Evolutionary conservation across 2,113 vertebrate genomes (phyloP).

Genomic region (Chloropsis hardwickii): DNA sequence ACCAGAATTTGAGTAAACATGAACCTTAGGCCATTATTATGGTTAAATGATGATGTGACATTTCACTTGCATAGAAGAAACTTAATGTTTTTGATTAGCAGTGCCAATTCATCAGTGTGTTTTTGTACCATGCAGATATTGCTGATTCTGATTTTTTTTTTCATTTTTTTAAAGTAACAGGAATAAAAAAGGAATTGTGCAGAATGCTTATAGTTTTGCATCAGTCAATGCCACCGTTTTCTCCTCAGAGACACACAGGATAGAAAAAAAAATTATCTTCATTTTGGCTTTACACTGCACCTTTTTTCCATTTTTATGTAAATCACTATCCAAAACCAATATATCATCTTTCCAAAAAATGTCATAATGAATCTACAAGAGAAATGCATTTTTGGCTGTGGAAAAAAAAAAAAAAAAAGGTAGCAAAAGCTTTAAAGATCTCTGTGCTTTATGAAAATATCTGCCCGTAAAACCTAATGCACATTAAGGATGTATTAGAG

Average conservation of each 20-base stretch:
- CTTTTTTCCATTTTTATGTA: conserved; percentile 30
- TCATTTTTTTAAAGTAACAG: not conserved
- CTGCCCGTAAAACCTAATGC: conserved; percentile 19
- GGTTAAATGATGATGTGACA: not conserved
- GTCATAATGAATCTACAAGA: not conserved
- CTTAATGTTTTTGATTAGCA: not conserved
- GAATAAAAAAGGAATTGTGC: not conserved
- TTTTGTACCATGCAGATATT: not conserved
- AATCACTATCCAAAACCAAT: conserved; percentile 20
- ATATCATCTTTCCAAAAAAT: not conserved
- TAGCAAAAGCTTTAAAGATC: not conserved
- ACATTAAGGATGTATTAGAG: not conserved
- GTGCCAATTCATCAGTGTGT: not conserved
- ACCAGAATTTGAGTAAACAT: not conserved
- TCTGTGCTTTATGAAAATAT: not conserved
- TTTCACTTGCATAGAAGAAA: not conserved
- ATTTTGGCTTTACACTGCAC: conserved; percentile 22
- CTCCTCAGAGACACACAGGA: conserved; percentile 25
- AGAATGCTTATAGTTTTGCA: conserved; percentile 8
- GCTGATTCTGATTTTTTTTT: not conserved
- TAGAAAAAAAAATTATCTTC: not conserved
- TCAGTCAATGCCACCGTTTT: conserved; percentile 58
- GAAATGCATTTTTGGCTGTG: not conserved
- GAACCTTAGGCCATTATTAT: not conserved
- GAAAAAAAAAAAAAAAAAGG: not conserved